A percentile compares a stretch with the other conserved stretches of the same genome.
These are phyloP conservation scores for Ischnus inquisitorius DNA, from an alignment of 2,888 invertebrate species.

Conservation along the genomic window DNA sequence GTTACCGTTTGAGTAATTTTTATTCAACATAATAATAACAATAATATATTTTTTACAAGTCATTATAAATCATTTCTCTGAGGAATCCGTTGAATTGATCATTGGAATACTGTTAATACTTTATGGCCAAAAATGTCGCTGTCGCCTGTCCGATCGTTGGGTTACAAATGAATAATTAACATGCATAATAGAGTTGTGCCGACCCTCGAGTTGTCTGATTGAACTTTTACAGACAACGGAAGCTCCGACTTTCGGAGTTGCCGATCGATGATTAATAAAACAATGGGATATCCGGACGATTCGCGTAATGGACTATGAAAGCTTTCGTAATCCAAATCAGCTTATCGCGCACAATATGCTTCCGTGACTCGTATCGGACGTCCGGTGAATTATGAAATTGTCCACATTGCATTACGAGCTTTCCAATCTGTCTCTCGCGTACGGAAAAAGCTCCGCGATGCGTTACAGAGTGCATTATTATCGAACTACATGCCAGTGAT, in stretches of 20 bases:
- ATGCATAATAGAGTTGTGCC: background rate
- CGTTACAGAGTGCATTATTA: conserved; percentile 34
- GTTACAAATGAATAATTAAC: conserved; percentile 8
- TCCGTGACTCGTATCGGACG: background rate
- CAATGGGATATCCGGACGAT: conserved; percentile 6
- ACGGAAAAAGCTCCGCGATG: conserved; percentile 1
- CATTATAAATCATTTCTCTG: conserved; percentile 33
- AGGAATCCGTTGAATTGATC: conserved; percentile 18
- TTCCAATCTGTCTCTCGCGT: background rate
- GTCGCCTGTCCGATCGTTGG: background rate
- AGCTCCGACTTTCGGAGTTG: background rate
- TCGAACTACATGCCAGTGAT: background rate
- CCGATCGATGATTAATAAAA: conserved; percentile 27
- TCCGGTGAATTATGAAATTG: background rate
- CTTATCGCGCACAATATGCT: conserved; percentile 3
- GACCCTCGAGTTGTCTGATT: too few relatives aligned
- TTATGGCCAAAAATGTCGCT: background rate
- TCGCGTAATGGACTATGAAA: conserved; percentile 7
- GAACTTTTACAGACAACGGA: background rate
- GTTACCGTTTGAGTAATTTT: too few relatives aligned
- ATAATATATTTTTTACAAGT: too few relatives aligned
- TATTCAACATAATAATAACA: too few relatives aligned
- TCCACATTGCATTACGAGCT: background rate
- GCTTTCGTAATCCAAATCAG: conserved; percentile 22
- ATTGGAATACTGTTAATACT: background rate